Base-by-base conservation (phyloP, 2,113 vertebrate genomes). In the Rostratula benghalensis region DNA sequence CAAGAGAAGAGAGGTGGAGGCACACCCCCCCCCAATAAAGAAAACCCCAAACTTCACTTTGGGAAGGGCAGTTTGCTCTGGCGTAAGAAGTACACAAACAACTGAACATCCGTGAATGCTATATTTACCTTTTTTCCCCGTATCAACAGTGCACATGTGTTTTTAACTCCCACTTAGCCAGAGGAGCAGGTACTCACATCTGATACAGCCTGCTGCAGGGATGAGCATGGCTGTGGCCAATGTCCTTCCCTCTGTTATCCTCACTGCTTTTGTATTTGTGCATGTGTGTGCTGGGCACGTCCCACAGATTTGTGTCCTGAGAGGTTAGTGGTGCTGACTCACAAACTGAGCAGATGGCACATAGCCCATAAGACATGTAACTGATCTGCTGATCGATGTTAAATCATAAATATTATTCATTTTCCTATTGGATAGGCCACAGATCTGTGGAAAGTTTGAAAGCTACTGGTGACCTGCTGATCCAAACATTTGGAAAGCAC, bases 61-160 rank as follows among this genome's bases (percentile, higher is more conserved):
- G 69, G 35, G 31, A 91, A 91, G 45, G 25, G 57, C 53, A 57
- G 13, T 13, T 89, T 81, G 41, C 30, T 84, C 45, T 61, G 45
- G 20, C 20, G 0, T 57, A 71, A 71, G 39, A 59, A 80, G 11
- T 25, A 79, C 28, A 46, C 59, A 91, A 89, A 63, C 50, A 89
- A 35, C n/a, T 20, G 65, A 81, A 56, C 28, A 67, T 39, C 76
- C 0, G 0, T 0, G 1, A 61, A 28, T 43, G 13, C 11, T 0
- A 0, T 50, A 31, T 73, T 73, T 76, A 48, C 16, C 11, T 79
- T 69, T 31, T 27, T 27, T 4, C 57, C 30, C 11, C 1, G 1
- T 41, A 79, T 35, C 43, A 76, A 43, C 25, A 64, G 27, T 9
- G n/a, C 27, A 41, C 7, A 12, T 1, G 13, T 13, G 5, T 18